phyloP scores from a whole-genome alignment of 2,888 invertebrate species.

The Drosophila longiperda region DNA sequence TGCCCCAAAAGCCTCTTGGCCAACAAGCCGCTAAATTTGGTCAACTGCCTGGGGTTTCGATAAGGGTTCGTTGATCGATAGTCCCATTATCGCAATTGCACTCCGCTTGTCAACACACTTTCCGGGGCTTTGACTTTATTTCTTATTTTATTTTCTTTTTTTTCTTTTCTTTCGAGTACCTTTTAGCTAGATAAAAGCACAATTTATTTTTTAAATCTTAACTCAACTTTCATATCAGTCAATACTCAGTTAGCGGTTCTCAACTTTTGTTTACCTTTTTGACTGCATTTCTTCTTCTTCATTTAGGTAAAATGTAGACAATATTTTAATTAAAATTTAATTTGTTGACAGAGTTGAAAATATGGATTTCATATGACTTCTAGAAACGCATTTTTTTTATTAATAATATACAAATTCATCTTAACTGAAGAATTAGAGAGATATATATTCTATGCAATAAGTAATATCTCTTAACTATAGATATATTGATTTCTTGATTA shows the following conservation, averaged over 20 bases:
- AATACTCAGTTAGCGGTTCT: background rate
- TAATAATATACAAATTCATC: too few species aligned
- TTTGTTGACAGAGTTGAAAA: too few species aligned
- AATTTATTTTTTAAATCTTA: conserved; percentile 38
- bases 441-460: too few species aligned
- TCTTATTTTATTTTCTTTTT: background rate
- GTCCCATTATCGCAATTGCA: conserved; percentile 33
- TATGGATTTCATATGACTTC: too few species aligned
- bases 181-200: conserved; percentile 20
- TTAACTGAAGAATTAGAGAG: too few species aligned
- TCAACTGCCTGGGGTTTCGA: conserved; percentile 26
- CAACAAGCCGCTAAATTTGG: conserved; percentile 36
- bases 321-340: too few species aligned
- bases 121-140: conserved; percentile 13
- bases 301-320: too few species aligned
- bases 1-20: conserved; percentile 23
- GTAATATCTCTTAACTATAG: too few species aligned
- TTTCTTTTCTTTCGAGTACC: background rate
- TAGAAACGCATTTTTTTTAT: too few species aligned
- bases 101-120: conserved; percentile 26
- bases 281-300: background rate
- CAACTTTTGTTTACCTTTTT: background rate
- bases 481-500: too few species aligned
- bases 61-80: conserved; percentile 47
- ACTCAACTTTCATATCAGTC: background rate